Conservation (phyloP, 2,797 vertebrate species). For the Sebastes itinus region DNA sequence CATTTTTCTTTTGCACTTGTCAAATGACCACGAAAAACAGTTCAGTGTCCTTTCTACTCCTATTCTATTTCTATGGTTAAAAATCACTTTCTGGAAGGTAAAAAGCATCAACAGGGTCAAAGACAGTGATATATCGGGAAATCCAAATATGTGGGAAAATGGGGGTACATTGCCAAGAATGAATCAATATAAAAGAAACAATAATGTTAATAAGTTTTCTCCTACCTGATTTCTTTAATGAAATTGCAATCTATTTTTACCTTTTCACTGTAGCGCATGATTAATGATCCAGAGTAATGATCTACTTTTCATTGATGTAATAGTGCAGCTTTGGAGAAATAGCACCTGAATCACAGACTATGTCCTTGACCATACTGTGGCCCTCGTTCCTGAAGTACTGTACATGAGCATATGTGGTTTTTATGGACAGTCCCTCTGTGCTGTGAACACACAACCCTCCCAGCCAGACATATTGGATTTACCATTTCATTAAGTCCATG, state of each 20-base stretch:
- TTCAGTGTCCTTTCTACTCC: too few species aligned
- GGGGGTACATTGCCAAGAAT: background rate
- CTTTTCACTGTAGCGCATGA: background rate
- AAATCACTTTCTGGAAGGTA: background rate
- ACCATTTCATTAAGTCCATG: constrained; percentile 65
- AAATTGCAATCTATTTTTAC: background rate
- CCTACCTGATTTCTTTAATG: background rate
- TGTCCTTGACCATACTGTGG: constrained; percentile 42
- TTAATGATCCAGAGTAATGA: background rate
- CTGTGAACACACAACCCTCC: constrained; percentile 31
- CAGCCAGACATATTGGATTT: constrained; percentile 49
- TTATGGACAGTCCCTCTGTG: constrained; percentile 35
- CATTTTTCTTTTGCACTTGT: too few species aligned
- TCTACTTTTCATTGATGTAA: constrained; percentile 10
- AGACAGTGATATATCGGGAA: background rate
- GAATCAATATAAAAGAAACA: background rate
- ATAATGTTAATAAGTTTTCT: background rate
- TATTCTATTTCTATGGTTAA: too few species aligned
- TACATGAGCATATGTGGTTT: constrained; percentile 27
- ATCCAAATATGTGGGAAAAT: background rate
- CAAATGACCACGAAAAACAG: too few species aligned
- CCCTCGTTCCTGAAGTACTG: constrained; percentile 12
- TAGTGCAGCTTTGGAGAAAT: constrained; percentile 4
- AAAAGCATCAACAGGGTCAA: background rate
- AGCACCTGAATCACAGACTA: background rate